These are phyloP conservation scores for Allobates femoralis DNA, from an alignment of 2,797 vertebrate species.

Conservation along the genomic window DNA sequence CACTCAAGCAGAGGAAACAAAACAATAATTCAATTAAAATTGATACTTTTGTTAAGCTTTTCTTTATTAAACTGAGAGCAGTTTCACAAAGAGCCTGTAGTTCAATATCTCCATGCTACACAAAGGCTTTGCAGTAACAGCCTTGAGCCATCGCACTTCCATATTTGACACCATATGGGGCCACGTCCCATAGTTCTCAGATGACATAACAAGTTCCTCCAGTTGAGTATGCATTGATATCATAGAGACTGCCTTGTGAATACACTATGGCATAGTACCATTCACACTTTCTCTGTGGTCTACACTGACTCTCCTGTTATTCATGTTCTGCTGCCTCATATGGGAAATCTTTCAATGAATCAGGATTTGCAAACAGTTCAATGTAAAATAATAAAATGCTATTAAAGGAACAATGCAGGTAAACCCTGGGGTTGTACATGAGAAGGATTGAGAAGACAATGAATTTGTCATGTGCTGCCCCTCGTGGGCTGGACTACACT, in stretches of 20 bases:
- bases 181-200: not conserved
- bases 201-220: not conserved
- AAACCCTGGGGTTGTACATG: too few species aligned
- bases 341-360: not conserved
- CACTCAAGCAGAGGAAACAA: not conserved
- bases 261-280: too few species aligned
- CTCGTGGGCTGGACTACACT: too few species aligned
- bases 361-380: too few species aligned
- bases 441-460: too few species aligned
- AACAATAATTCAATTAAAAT: not conserved
- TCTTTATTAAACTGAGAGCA: slow-evolving; percentile 10
- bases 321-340: not conserved
- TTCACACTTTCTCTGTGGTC: not conserved
- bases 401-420: too few species aligned
- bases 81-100: not conserved
- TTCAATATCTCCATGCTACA: not conserved
- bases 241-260: too few species aligned
- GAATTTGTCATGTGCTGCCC: too few species aligned
- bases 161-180: not conserved
- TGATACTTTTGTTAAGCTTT: slow-evolving; percentile 12
- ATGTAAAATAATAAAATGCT: too few species aligned
- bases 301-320: not conserved
- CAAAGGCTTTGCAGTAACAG: not conserved
- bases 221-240: not conserved
- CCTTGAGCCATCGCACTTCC: not conserved